A percentile compares a stretch with the other conserved stretches of the same genome.
Conservation (phyloP, 1,140 invertebrate genomes). For the Philaenus spumarius region DNA sequence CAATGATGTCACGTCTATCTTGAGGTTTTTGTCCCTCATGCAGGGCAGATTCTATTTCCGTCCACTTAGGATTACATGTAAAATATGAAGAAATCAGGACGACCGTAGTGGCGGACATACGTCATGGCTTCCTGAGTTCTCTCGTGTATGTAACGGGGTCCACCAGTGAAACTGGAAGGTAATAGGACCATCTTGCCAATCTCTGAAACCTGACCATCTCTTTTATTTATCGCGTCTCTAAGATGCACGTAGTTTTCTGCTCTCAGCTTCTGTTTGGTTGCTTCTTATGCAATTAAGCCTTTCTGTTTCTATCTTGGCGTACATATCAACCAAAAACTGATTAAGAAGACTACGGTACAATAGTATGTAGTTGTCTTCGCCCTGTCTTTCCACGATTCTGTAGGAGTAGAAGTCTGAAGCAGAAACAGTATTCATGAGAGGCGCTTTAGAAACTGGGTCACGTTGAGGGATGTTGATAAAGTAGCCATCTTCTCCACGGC, state of each 20-base stretch:
- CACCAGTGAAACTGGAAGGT: conserved; percentile 37
- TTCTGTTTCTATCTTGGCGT: conserved; percentile 44
- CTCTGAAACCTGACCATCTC: not conserved
- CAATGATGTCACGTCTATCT: not conserved
- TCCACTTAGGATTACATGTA: conserved; percentile 28
- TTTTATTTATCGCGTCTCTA: conserved; percentile 30
- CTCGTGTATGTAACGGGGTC: conserved; percentile 40
- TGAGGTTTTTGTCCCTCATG: not conserved
- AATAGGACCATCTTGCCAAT: conserved; percentile 35
- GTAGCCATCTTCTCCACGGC: conserved; percentile 37
- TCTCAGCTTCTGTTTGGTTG: conserved; percentile 42
- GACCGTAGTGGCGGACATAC: conserved; percentile 39
- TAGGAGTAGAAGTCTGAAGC: conserved; percentile 31
- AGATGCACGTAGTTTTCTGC: conserved; percentile 42
- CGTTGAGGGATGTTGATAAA: conserved; percentile 6
- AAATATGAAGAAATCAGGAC: conserved; percentile 22
- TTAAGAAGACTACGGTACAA: conserved; percentile 33
- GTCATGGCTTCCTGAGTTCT: conserved; percentile 42
- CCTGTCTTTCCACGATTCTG: conserved; percentile 29
- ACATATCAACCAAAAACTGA: conserved; percentile 43
- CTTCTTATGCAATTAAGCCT: conserved; percentile 37
- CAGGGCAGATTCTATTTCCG: conserved; percentile 21
- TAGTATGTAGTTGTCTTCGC: conserved; percentile 28
- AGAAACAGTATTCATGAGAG: conserved; percentile 26
- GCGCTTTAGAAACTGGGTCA: conserved; percentile 3